Evolutionary conservation across 2,888 invertebrate species (phyloP), one percentile per base, ranked within the genome.

Genomic region (Phengaris alcon): DNA sequence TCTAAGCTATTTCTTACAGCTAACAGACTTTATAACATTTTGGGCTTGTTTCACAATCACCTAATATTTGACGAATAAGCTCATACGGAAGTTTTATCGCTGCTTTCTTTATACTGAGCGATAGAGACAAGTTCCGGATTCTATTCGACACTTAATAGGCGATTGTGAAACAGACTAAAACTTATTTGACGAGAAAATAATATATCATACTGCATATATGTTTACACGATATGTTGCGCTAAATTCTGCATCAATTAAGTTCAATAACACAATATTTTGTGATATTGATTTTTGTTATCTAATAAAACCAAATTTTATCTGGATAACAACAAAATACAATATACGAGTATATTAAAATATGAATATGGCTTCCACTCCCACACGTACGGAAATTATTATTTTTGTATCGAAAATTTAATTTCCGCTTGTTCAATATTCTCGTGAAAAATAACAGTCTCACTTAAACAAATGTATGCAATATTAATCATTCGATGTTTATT

Each of bases 381-480:
- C 22, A 8, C 57, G 6, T 48, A n/a, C 59, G 59, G 22, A 35
- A 59, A 59, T 59, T 22, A 22, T 22, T 22, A 59, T 59, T 59
- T 59, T 15, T 59, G 22, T 59, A 59, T 22, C 22, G 22, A 59
- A 59, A 59, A 59, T 59, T 59, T 59, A 59, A 59, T 59, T 59
- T 59, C 22, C 59, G 22, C 5, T 10, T 10, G 52, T 22, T 59
- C 59, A 59, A 22, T 59, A 59, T 59, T 22, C 59, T 59, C 22
- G 5, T 5, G 59, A 10, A 35, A 59, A 59, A 52, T 10, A 12
- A 0, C 35, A 57, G 3, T 15, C 57, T 8, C 6, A 68, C 48
- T 48, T 64, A 46, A 9, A 48, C 5, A 22, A 46, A n/a, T 51
- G 22, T 35, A 35, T 2, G 4, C 2, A 35, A 35, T 35, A 35